phyloP scores from a whole-genome alignment of 1,140 invertebrate species.

The Trichogramma pretiosum region DNA sequence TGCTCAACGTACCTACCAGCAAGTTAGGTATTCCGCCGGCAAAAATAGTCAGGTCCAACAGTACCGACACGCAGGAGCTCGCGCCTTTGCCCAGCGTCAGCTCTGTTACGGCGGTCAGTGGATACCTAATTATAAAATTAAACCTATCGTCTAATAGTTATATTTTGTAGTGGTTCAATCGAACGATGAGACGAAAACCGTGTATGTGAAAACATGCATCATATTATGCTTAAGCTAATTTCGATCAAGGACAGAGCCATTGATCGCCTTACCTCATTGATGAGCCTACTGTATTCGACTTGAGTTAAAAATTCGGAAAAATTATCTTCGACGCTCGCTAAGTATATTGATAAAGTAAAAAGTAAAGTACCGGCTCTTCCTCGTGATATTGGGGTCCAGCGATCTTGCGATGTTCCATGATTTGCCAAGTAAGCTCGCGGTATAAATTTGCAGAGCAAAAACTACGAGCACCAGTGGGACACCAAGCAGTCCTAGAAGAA shows the following conservation, averaged over 20 bases:
- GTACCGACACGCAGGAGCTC: constrained; percentile 53
- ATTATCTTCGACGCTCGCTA: no score
- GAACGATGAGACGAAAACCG: no score
- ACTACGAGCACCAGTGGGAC: constrained; percentile 58
- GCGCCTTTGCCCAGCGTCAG: constrained; percentile 54
- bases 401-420: constrained; percentile 65
- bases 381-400: constrained; percentile 55
- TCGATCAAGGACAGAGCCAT: no score
- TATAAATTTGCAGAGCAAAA: constrained; percentile 65
- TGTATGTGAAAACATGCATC: no score
- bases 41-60: constrained; percentile 65
- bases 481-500: constrained; percentile 58
- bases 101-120: constrained; percentile 68
- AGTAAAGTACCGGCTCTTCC: constrained; percentile 52
- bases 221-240: no score
- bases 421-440: constrained; percentile 60
- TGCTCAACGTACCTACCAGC: constrained; percentile 53
- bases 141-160: neutral
- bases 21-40: constrained; percentile 67
- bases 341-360: no score
- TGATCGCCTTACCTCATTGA: no score
- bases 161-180: neutral
- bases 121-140: constrained; percentile 47
- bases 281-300: no score
- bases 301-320: no score